These are phyloP conservation scores for Pampusana beccarii DNA, from an alignment of 2,113 vertebrate species.

Conservation along the genomic window DNA sequence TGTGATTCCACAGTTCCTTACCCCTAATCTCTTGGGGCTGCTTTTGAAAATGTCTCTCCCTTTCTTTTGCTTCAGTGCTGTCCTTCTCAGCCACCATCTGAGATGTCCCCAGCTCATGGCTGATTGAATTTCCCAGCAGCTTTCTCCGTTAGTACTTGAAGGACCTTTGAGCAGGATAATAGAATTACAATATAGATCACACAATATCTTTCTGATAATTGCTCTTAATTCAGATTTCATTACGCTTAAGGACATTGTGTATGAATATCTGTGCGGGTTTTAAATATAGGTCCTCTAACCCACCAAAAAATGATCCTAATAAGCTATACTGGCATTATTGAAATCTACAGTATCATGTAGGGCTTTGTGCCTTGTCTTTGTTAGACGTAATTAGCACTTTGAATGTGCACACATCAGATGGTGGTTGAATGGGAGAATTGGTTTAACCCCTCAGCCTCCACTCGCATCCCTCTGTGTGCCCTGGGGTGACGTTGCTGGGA, in stretches of 20 bases:
- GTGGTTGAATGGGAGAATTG: neutral
- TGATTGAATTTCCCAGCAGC: neutral
- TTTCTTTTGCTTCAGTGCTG: neutral
- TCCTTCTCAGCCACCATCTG: neutral
- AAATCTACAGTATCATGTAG: neutral
- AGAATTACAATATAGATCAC: neutral
- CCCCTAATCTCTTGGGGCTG: accelerated
- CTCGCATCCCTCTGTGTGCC: neutral
- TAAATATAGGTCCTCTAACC: neutral
- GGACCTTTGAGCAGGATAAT: neutral
- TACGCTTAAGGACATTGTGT: neutral
- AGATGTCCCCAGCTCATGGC: neutral
- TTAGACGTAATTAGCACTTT: conserved; percentile 34
- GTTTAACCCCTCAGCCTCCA: conserved; percentile 1
- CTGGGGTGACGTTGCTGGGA: neutral
- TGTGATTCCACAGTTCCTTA: accelerated
- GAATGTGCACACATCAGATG: conserved; percentile 33
- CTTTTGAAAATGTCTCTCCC: neutral
- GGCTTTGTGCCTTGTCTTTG: conserved; percentile 38
- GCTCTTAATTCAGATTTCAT: neutral
- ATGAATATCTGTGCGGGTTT: neutral
- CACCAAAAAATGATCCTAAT: neutral
- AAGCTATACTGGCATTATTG: neutral
- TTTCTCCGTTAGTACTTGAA: neutral
- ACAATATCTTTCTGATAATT: neutral